Base-by-base conservation (phyloP, 1,140 invertebrate species). In the Agrypnia vestita region DNA sequence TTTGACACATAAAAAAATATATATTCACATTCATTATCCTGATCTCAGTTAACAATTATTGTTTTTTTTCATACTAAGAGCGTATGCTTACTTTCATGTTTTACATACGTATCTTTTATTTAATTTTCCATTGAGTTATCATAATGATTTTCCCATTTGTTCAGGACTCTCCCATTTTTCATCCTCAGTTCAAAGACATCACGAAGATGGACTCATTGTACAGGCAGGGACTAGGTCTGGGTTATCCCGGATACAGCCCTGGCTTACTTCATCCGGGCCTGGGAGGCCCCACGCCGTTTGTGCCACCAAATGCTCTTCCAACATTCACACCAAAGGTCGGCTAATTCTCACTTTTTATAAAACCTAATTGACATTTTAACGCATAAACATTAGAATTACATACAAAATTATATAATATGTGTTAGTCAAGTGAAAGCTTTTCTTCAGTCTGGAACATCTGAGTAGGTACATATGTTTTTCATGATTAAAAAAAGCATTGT, bases 281-380 rank as follows among this genome's bases (percentile, higher is more conserved):
- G 82, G 77, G 77, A n/a, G 93, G 91, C 77, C 92, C 90, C 80
- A 97, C 92, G 80, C 94, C 94, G 12, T 96, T 96, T 86, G 94
- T 92, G 83, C 94, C 93, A 84, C 96, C 93, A 56, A 95, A 91
- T 88, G 95, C 94, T 87, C 88, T 94, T 84, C 93, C 93, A 61
- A 92, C 95, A 75, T 96, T 96, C 87, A 94, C 97, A 84, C 97
- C 96, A 84, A 98, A 97, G 94, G 97, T 98, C 92, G 91, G 87
- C 83, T 79, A 61, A 73, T 73, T 73, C 17, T 3, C 15, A 4
- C n/a, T 51, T 51, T 51, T 35, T 35, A 35, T 35, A 35, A 35
- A 35, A 35, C 25, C 25, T 35, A 35, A 3, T 35, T 35, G 6
- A 35, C 25, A 35, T 35, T 35, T 35, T 35, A 35, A 3, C 6